phyloP scores from a whole-genome alignment of 2,113 vertebrate species.

The Lutjanus erythropterus region DNA sequence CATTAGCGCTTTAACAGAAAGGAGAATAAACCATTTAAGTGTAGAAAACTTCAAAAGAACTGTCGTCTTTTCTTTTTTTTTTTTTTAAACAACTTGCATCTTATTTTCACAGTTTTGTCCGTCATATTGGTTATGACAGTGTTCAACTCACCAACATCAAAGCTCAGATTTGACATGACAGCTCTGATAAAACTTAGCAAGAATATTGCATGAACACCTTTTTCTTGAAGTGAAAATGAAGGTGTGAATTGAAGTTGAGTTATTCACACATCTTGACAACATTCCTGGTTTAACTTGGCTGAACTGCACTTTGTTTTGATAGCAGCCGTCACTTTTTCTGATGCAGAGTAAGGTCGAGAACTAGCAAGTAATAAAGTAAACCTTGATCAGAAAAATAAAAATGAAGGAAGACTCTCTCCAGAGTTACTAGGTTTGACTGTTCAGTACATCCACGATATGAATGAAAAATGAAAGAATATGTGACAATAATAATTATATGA shows the following conservation, averaged over 20 bases:
- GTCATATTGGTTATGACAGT: neutral
- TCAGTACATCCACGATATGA: neutral
- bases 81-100: neutral
- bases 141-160: neutral
- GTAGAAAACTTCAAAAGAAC: neutral
- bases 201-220: neutral
- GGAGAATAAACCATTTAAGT: conserved; percentile 1
- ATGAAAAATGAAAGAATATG: neutral
- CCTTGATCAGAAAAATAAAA: neutral
- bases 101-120: neutral
- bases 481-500: neutral
- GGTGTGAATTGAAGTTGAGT: too few species aligned
- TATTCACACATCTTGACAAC: too few species aligned
- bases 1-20: conserved; percentile 38
- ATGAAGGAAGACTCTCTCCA: neutral
- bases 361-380: neutral
- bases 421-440: neutral
- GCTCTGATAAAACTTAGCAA: neutral
- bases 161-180: neutral
- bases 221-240: neutral
- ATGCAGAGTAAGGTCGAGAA: neutral
- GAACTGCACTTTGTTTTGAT: too few species aligned
- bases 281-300: too few species aligned
- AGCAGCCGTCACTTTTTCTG: too few species aligned
- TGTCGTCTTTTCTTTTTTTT: too few species aligned